These are phyloP conservation scores for Brachionus manjavacas DNA, from an alignment of 1,140 invertebrate genomes.

Conservation along the genomic window DNA sequence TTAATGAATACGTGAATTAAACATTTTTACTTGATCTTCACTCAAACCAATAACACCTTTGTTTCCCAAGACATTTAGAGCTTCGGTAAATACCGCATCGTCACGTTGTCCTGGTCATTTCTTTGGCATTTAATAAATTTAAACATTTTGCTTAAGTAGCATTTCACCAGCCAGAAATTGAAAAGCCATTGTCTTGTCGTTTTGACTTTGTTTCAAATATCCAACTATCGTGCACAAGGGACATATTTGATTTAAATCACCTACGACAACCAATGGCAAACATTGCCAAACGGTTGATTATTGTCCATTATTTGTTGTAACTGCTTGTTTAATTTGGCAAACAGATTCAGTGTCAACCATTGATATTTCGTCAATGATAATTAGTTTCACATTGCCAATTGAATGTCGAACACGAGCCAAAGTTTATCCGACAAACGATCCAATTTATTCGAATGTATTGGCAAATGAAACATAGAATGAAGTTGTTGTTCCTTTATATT, in stretches of 20 bases:
- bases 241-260: background rate
- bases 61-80: background rate
- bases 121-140: background rate
- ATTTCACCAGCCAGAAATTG: background rate
- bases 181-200: background rate
- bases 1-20: background rate
- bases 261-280: background rate
- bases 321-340: background rate
- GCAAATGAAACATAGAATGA: background rate
- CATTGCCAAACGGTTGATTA: background rate
- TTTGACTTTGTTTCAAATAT: background rate
- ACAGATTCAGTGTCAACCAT: no score
- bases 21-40: no score
- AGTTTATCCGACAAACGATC: background rate
- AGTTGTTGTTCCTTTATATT: background rate
- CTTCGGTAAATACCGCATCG: background rate
- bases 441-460: background rate
- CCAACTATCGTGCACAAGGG: background rate
- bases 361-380: background rate
- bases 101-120: conserved; percentile 2
- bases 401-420: no score
- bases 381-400: background rate
- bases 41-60: background rate
- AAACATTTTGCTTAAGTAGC: background rate
- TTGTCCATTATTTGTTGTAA: background rate